Evolutionary conservation across 2,113 vertebrate genomes (phyloP).

Genomic region (Natator depressus): DNA sequence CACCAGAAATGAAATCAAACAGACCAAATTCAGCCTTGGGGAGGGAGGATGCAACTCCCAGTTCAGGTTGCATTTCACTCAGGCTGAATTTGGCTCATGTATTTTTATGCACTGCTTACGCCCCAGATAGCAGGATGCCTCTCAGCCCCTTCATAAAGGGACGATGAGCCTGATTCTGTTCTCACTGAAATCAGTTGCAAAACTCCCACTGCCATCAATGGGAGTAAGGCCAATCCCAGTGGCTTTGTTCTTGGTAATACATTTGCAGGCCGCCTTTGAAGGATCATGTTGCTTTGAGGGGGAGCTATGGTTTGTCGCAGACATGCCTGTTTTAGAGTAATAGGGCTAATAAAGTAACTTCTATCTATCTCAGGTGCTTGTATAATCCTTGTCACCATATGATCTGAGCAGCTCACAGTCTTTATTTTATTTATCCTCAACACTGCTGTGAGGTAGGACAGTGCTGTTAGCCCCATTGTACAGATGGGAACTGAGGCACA

Average conservation of each 20-base stretch:
- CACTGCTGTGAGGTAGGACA: background rate
- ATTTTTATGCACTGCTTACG: conserved; percentile 49
- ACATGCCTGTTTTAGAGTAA: background rate
- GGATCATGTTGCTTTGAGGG: background rate
- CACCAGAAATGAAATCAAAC: conserved; percentile 7
- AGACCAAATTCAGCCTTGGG: background rate
- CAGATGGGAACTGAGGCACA: background rate
- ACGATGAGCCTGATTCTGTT: background rate
- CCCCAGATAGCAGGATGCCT: conserved; percentile 10
- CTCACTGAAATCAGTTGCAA: background rate
- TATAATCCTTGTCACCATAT: background rate
- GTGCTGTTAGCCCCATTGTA: background rate
- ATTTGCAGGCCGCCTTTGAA: background rate
- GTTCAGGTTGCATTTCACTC: background rate
- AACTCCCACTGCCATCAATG: background rate
- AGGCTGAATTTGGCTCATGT: conserved; percentile 41
- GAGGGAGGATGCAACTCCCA: conserved; percentile 34
- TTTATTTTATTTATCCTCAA: background rate
- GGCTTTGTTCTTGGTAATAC: accelerated
- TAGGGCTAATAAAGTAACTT: background rate
- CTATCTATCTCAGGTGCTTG: background rate
- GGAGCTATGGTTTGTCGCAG: background rate
- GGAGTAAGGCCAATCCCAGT: background rate
- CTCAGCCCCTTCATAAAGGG: background rate
- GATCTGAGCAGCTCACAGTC: background rate